Base-by-base conservation (phyloP, 2,797 vertebrate species). In the Sebastes nivosus region DNA sequence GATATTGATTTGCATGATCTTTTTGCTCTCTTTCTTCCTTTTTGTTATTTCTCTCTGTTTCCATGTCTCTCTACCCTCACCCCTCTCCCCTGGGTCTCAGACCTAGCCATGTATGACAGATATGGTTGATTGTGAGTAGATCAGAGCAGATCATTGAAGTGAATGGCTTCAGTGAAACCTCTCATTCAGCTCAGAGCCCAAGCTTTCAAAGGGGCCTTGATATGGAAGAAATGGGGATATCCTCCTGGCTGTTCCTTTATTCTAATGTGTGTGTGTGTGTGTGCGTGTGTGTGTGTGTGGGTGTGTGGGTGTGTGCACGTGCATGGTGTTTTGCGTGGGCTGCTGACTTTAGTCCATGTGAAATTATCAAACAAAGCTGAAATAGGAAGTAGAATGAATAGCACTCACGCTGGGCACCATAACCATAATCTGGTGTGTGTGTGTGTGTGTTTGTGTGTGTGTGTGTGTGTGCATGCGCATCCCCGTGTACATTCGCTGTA, bases 341-440 rank as follows among this genome's bases (percentile, higher is more conserved):
- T 82, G 90, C 89, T 94, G 93, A 95, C 92, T 94, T 91, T 73
- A 71, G 89, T 75, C 80, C 87, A 91, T 89, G 92, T 94, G 93
- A 94, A 95, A 93, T 92, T 76, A 91, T 92, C 80, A 80, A 82
- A 92, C 90, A 93, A 93, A 92, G 91, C 90, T 91, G 86, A 93
- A 93, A 92, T 81, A 92, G 93, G 93, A 92, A 94, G 89, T 87
- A 13, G 80, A 77, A 66, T 94, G 91, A 94, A 95, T 91, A 83
- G 89, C 63, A 34, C 70, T 88, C 92, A 89, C 27, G 82, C 89
- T 91, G 91, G 80, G 92, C 84, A 70, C 86, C 84, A 81, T 86
- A 80, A 87, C 81, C 65, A 80, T 88, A 92, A 93, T 93, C 86
- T 91, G 88, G 72, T 89, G 84, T 81, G 78, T 76, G 72, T 36